phyloP scores from a whole-genome alignment of 2,797 vertebrate genomes.

The Hippopotamyrus pictus region DNA sequence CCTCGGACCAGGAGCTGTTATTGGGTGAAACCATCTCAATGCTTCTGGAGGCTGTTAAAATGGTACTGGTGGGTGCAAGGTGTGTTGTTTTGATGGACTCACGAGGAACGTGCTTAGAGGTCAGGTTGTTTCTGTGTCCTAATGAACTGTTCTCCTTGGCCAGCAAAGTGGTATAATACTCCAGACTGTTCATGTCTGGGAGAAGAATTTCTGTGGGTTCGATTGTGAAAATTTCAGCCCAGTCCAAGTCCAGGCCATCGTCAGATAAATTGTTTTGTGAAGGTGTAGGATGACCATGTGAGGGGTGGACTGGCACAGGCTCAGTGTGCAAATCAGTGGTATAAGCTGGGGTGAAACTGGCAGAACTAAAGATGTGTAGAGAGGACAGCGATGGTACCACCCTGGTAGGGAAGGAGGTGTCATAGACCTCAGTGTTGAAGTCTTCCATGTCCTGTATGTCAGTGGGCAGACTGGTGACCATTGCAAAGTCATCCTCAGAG shows the following conservation, averaged over 20 bases:
- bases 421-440: slow-evolving; percentile 60
- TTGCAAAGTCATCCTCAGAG: slow-evolving; percentile 57
- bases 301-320: slow-evolving; percentile 32
- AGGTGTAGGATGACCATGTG: slow-evolving; percentile 37
- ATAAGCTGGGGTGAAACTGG: slow-evolving; percentile 42
- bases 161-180: slow-evolving; percentile 59
- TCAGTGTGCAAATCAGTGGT: slow-evolving; percentile 17
- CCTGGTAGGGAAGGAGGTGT: slow-evolving; percentile 70
- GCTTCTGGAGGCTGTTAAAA: slow-evolving; percentile 9
- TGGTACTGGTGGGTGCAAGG: slow-evolving; percentile 37
- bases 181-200: slow-evolving; percentile 54
- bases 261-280: slow-evolving; percentile 42
- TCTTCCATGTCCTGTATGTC: slow-evolving; percentile 71
- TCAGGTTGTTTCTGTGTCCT: slow-evolving; percentile 52
- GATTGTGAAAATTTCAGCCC: slow-evolving; percentile 47
- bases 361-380: slow-evolving; percentile 30
- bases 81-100: slow-evolving; percentile 39
- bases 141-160: slow-evolving; percentile 36
- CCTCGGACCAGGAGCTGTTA: slow-evolving; percentile 1
- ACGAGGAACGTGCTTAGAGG: slow-evolving; percentile 26
- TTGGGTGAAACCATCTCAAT: background rate
- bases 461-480: slow-evolving; percentile 54
- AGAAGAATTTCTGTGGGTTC: slow-evolving; percentile 54
- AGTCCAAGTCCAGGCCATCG: slow-evolving; percentile 52
- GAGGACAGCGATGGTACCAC: slow-evolving; percentile 68